Evolutionary conservation across 2,888 invertebrate species (phyloP).

Genomic region (Sepioteuthis lessoniana): DNA sequence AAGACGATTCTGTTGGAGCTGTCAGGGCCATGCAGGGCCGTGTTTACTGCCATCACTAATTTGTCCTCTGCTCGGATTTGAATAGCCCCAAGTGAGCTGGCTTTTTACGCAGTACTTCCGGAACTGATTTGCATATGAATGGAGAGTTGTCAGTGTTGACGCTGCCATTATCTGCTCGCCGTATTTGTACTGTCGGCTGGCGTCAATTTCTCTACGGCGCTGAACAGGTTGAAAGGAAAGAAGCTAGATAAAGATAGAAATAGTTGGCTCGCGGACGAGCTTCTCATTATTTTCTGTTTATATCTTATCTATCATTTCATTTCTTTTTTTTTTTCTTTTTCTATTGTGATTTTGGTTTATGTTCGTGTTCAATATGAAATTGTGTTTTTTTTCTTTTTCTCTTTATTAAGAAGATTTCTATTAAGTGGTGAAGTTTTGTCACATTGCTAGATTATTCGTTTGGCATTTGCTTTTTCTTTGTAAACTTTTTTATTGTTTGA

Average conservation of each 20-base stretch:
- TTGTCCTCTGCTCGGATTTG: neutral
- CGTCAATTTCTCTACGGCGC: neutral
- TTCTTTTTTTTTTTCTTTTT: too few relatives aligned
- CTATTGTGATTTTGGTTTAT: too few relatives aligned
- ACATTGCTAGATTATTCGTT: too few relatives aligned
- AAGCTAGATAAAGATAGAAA: neutral
- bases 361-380: too few relatives aligned
- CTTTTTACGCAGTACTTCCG: neutral
- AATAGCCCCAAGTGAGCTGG: neutral
- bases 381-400: too few relatives aligned
- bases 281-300: neutral
- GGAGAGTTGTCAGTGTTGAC: neutral
- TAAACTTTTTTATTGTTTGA: too few relatives aligned
- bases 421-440: too few relatives aligned
- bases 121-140: slow-evolving; percentile 33
- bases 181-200: too few relatives aligned
- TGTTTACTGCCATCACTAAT: neutral
- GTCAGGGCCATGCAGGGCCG: neutral
- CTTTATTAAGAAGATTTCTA: too few relatives aligned
- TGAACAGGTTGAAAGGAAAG: neutral
- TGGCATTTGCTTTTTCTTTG: too few relatives aligned
- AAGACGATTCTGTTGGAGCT: neutral
- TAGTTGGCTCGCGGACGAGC: too few relatives aligned
- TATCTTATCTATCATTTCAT: too few relatives aligned
- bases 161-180: neutral